These are phyloP conservation scores for Pseudopodoces humilis DNA, from an alignment of 2,113 vertebrate genomes.

Conservation along the genomic window DNA sequence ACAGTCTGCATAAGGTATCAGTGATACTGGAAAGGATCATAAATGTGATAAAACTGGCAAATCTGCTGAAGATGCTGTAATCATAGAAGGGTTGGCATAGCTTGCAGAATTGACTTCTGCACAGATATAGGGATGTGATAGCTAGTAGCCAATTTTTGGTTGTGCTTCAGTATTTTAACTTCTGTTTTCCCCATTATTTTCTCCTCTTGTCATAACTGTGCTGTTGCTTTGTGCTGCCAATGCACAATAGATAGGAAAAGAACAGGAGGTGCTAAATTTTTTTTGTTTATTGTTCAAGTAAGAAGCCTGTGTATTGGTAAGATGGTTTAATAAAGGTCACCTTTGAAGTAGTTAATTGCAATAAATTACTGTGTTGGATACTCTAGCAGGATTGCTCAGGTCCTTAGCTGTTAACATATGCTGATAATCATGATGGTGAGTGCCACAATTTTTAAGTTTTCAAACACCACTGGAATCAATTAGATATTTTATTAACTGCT, in stretches of 20 bases:
- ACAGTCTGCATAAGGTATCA: not conserved
- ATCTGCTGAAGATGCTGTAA: not conserved
- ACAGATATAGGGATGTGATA: not conserved
- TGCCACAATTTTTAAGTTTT: slow-evolving; percentile 40
- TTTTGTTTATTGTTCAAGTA: not conserved
- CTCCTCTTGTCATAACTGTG: not conserved
- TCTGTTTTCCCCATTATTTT: not conserved
- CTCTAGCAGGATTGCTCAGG: slow-evolving; percentile 20
- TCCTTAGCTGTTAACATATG: not conserved
- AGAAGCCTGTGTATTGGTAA: not conserved
- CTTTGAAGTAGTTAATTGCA: slow-evolving; percentile 52
- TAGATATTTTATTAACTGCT: not conserved
- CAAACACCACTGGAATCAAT: slow-evolving; percentile 15
- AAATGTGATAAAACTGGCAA: fast-evolving
- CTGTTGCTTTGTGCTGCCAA: not conserved
- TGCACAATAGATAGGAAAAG: not conserved
- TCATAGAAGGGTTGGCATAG: fast-evolving
- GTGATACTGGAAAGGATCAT: not conserved
- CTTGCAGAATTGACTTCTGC: not conserved
- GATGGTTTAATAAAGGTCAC: slow-evolving; percentile 40
- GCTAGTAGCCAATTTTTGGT: not conserved
- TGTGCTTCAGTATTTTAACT: not conserved
- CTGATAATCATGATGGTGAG: not conserved
- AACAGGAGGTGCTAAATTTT: not conserved
- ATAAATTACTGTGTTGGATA: slow-evolving; percentile 28